These are phyloP conservation scores for Holocentrus rufus DNA, from an alignment of 2,797 vertebrate genomes.

Conservation along the genomic window DNA sequence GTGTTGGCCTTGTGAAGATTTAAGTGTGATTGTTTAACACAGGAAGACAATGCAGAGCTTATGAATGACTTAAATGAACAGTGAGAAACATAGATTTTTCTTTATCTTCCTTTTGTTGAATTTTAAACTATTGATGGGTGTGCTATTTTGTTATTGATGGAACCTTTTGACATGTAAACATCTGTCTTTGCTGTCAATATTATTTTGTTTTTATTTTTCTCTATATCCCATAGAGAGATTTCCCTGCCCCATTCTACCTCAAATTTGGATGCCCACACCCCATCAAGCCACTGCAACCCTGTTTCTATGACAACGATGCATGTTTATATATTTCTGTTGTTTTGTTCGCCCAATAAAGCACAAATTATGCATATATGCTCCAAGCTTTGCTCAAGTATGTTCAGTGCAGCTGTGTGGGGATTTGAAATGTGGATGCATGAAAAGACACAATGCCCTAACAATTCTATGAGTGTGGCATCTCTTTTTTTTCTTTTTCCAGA, in stretches of 20 bases:
- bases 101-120: constrained; percentile 62
- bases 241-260: constrained; percentile 82
- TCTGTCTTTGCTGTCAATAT: constrained; percentile 69
- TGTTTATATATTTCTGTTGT: constrained; percentile 83
- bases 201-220: constrained; percentile 60
- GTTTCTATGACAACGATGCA: constrained; percentile 79
- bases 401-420: constrained; percentile 5
- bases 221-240: constrained; percentile 65
- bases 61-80: constrained; percentile 27
- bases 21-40: constrained; percentile 30
- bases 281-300: constrained; percentile 72
- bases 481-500: constrained; percentile 16
- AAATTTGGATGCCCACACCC: constrained; percentile 72
- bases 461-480: too few relatives aligned
- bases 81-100: constrained; percentile 43
- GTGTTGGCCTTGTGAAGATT: constrained; percentile 33
- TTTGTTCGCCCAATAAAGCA: constrained; percentile 85
- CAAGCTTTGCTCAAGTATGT: constrained; percentile 25
- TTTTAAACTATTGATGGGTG: constrained; percentile 68
- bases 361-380: constrained; percentile 67
- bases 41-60: constrained; percentile 14
- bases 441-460: not conserved
- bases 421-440: constrained; percentile 4
- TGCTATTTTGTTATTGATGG: constrained; percentile 75
- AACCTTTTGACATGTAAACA: constrained; percentile 66